These are phyloP conservation scores for Anolis carolinensis DNA, from an alignment of 2,113 vertebrate species.

Conservation along the genomic window DNA sequence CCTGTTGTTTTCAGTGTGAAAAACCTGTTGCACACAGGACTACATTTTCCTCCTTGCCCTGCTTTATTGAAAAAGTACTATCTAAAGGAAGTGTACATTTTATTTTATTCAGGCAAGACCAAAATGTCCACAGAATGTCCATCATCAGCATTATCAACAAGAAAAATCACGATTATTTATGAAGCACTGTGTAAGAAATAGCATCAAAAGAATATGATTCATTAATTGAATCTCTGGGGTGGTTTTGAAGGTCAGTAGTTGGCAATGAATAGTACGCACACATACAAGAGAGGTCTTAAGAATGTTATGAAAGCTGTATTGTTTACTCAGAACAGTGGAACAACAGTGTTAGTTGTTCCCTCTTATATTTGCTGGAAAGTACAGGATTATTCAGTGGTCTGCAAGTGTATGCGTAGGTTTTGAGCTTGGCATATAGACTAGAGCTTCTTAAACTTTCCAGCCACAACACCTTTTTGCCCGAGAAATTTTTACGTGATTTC, in stretches of 20 bases:
- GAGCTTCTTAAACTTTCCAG: no score
- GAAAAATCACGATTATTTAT: neutral
- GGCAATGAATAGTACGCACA: neutral
- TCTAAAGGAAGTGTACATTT: neutral
- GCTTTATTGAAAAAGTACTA: neutral
- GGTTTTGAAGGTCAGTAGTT: conserved; percentile 19
- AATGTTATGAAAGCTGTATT: conserved; percentile 26
- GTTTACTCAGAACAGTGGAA: conserved; percentile 5
- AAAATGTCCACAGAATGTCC: conserved; percentile 6
- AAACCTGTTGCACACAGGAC: neutral
- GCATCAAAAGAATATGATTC: neutral
- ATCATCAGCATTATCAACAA: neutral
- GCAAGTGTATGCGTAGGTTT: neutral
- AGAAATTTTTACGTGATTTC: no score
- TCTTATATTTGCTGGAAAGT: conserved; percentile 5
- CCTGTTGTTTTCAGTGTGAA: conserved; percentile 28
- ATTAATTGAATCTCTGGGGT: neutral
- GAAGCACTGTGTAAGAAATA: neutral
- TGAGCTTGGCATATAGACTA: no score
- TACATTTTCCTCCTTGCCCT: neutral
- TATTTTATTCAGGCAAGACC: neutral
- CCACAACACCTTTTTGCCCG: no score
- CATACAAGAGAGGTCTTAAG: neutral
- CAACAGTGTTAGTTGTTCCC: neutral
- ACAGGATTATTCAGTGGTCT: neutral